phyloP scores from a whole-genome alignment of 2,888 invertebrate genomes.

The Phaedon cochleariae region DNA sequence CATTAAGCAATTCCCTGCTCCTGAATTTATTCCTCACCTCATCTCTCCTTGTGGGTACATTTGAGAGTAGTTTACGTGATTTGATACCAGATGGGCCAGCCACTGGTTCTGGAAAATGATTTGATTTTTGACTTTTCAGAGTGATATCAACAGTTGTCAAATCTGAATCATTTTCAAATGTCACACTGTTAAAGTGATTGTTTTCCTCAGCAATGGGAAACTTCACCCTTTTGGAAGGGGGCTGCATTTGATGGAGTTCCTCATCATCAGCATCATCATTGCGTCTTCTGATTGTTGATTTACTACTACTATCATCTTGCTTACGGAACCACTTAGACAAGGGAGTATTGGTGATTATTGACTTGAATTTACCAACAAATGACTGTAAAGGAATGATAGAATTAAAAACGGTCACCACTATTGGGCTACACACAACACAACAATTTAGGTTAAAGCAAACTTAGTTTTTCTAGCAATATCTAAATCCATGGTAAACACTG shows the following conservation, averaged over 20 bases:
- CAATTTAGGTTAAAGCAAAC: neutral
- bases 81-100: constrained; percentile 58
- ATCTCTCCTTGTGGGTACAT: constrained; percentile 23
- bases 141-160: constrained; percentile 15
- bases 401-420: constrained; percentile 10
- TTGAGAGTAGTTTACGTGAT: constrained; percentile 46
- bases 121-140: constrained; percentile 32
- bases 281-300: constrained; percentile 57
- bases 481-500: no score
- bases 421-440: no score
- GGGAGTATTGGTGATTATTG: constrained; percentile 68
- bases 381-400: constrained; percentile 65
- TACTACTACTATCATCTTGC: constrained; percentile 42
- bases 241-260: constrained; percentile 56
- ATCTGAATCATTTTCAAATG: constrained; percentile 17
- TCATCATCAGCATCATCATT: constrained; percentile 57
- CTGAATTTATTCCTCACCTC: constrained; percentile 32
- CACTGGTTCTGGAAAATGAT: constrained; percentile 52
- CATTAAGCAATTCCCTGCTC: constrained; percentile 38
- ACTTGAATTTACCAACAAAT: constrained; percentile 74
- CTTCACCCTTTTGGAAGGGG: constrained; percentile 62
- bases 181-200: constrained; percentile 21
- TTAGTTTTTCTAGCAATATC: no score
- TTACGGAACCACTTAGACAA: constrained; percentile 66
- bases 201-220: constrained; percentile 40